A percentile compares a stretch with the other conserved stretches of the same genome.
phyloP scores from a whole-genome alignment of 2,888 invertebrate species.

The Drosophila limbata region DNA sequence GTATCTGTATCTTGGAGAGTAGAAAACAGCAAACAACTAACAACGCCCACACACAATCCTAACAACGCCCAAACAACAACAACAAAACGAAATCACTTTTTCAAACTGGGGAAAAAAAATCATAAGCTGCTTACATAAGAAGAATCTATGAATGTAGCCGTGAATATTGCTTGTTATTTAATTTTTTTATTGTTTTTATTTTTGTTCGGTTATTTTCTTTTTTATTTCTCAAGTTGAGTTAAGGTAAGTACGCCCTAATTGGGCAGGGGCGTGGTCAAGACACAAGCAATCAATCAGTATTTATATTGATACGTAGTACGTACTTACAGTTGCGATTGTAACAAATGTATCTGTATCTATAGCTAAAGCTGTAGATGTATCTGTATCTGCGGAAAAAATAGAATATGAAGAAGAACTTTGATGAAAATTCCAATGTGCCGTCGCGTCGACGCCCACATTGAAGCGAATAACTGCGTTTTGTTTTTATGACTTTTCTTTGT shows the following conservation, averaged over 20 bases:
- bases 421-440: slow-evolving; percentile 45
- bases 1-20: neutral
- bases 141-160: slow-evolving; percentile 43
- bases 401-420: slow-evolving; percentile 24
- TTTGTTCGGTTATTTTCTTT: slow-evolving; percentile 1
- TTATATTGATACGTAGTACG: slow-evolving; percentile 9
- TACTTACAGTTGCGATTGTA: neutral
- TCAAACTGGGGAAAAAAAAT: slow-evolving; percentile 21
- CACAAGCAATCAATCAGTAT: slow-evolving; percentile 53
- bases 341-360: neutral
- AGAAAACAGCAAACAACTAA: slow-evolving; percentile 9
- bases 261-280: slow-evolving; percentile 58
- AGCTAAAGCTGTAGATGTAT: slow-evolving; percentile 6
- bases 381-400: neutral
- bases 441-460: slow-evolving; percentile 53
- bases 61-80: slow-evolving; percentile 56
- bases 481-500: slow-evolving; percentile 25
- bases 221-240: slow-evolving; percentile 2
- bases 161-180: slow-evolving; percentile 40
- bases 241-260: slow-evolving; percentile 56
- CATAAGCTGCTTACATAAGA: slow-evolving; percentile 73
- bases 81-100: slow-evolving; percentile 51
- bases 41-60: slow-evolving; percentile 50
- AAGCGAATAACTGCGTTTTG: slow-evolving; percentile 25
- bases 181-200: slow-evolving; percentile 19